Percentiles rank a stretch among this genome's conserved stretches.
Evolutionary conservation across 2,113 vertebrate genomes (phyloP).

Genomic region (Saimiri boliviensis): DNA sequence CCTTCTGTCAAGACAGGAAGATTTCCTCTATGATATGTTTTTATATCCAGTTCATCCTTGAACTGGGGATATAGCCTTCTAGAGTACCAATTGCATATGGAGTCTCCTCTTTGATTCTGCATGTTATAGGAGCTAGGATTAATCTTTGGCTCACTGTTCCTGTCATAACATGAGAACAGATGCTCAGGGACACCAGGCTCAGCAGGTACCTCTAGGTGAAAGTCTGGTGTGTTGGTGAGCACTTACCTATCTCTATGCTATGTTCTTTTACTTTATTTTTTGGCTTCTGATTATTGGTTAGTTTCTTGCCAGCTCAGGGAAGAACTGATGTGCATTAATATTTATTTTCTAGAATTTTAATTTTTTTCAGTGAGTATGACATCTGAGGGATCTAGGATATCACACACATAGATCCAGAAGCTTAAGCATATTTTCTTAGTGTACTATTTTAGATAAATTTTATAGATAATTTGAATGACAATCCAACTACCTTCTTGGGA

Average conservation of each 20-base stretch:
- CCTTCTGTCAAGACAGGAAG: background rate
- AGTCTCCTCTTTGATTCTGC: background rate
- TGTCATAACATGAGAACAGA: background rate
- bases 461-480: background rate
- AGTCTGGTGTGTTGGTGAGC: background rate
- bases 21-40: background rate
- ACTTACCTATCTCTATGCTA: background rate
- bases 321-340: background rate
- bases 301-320: background rate
- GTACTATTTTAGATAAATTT: background rate
- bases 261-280: background rate
- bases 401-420: background rate
- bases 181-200: background rate
- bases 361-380: background rate
- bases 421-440: background rate
- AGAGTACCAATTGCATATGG: background rate
- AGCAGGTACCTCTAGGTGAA: background rate
- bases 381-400: background rate
- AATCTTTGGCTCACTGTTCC: background rate
- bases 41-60: background rate
- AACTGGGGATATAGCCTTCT: background rate
- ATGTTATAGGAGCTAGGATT: background rate
- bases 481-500: background rate
- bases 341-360: background rate
- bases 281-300: background rate